Percentiles rank a stretch among this genome's conserved stretches.
phyloP scores from a whole-genome alignment of 1,140 invertebrate genomes.

The Rhyacophila brunnea region DNA sequence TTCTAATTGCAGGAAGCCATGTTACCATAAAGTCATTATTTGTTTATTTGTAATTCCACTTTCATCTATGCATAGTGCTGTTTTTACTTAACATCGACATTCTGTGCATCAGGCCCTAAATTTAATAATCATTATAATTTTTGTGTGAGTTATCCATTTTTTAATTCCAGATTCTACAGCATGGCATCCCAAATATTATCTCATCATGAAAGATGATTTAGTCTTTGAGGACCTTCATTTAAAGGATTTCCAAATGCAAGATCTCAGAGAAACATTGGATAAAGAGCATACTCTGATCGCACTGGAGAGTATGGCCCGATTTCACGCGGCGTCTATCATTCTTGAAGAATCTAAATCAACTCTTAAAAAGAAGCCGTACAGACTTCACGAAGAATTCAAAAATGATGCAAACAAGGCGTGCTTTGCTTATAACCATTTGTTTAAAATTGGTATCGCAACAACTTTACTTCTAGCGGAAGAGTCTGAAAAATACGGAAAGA shows the following conservation, averaged over 20 bases:
- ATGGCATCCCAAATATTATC: conserved; percentile 14
- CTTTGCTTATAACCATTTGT: conserved; percentile 25
- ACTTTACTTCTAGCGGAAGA: conserved; percentile 7
- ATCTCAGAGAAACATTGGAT: conserved; percentile 8
- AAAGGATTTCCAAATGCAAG: conserved; percentile 18
- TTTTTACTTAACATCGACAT: no score
- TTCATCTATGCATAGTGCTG: no score
- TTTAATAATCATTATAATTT: no score
- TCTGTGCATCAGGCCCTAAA: no score
- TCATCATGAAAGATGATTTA: conserved; percentile 8
- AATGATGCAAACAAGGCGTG: conserved; percentile 3
- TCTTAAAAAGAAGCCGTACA: conserved; percentile 2
- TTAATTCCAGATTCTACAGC: conserved; percentile 13
- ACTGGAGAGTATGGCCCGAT: conserved; percentile 12
- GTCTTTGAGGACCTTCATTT: conserved; percentile 26
- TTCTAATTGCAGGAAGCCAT: no score
- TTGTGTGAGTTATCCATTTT: no score
- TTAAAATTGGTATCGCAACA: not conserved
- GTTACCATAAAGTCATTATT: no score
- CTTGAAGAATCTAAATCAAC: conserved; percentile 18
- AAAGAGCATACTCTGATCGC: conserved; percentile 14
- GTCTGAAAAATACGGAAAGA: conserved; percentile 14
- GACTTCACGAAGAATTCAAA: conserved; percentile 16
- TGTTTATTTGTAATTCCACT: no score
- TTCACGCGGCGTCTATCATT: conserved; percentile 25